Evolutionary conservation across 92 coral and sea anemone genomes (phyloP).

Genomic region (Bergia sp.): DNA sequence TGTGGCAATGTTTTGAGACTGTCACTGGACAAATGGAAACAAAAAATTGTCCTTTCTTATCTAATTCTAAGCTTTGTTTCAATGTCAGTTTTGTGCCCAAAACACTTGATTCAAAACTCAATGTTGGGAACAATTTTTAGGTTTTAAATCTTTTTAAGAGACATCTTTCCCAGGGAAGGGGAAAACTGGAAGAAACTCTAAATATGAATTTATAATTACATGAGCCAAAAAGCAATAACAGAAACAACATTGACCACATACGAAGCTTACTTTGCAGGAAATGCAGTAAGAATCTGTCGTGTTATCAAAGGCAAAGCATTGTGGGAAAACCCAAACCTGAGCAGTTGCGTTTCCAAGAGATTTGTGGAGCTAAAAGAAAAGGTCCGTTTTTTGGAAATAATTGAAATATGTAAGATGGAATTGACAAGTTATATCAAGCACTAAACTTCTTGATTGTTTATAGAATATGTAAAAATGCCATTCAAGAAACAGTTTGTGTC

Average conservation of each 20-base stretch:
- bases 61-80: too few relatives aligned
- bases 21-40: neutral
- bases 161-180: neutral
- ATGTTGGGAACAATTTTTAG: neutral
- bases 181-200: neutral
- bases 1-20: neutral
- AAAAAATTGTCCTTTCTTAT: too few relatives aligned
- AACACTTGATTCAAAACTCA: neutral
- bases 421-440: too few relatives aligned
- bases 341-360: slow-evolving; percentile 73
- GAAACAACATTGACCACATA: neutral
- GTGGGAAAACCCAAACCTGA: slow-evolving; percentile 78
- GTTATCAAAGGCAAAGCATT: slow-evolving; percentile 53
- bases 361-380: slow-evolving; percentile 57
- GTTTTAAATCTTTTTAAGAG: neutral
- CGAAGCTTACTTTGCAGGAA: slow-evolving; percentile 47
- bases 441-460: too few relatives aligned
- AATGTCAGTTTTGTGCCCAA: too few relatives aligned
- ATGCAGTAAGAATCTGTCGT: slow-evolving; percentile 54
- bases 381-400: slow-evolving; percentile 30
- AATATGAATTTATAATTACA: neutral
- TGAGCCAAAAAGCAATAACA: neutral
- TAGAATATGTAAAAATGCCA: too few relatives aligned
- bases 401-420: too few relatives aligned
- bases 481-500: too few relatives aligned